Percentiles rank a stretch among this genome's conserved stretches.
Evolutionary conservation across 2,888 invertebrate species (phyloP).

Genomic region (Agrotis exclamationis): DNA sequence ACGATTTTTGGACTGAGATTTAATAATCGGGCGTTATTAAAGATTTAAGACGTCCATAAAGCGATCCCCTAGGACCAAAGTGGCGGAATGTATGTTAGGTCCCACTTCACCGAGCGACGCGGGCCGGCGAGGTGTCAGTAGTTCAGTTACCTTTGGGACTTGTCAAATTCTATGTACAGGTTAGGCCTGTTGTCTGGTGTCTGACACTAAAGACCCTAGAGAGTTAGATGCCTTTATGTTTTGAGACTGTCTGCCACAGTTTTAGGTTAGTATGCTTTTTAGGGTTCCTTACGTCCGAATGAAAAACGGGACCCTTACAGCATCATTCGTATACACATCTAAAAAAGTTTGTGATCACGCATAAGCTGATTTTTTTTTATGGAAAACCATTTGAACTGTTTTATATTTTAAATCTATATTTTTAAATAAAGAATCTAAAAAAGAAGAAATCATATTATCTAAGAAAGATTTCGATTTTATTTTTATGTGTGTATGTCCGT

Average conservation of each 20-base stretch:
- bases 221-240: not conserved
- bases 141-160: conserved; percentile 1
- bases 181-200: not conserved
- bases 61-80: not conserved
- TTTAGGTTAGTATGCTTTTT: not conserved
- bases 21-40: not conserved
- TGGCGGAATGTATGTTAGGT: not conserved
- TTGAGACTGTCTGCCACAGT: not conserved
- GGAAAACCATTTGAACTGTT: too few species aligned
- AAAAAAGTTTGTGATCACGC: too few species aligned
- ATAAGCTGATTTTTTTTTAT: too few species aligned
- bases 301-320: too few species aligned
- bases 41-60: not conserved
- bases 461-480: too few species aligned
- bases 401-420: too few species aligned
- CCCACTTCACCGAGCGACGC: not conserved
- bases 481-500: too few species aligned
- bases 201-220: not conserved
- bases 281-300: too few species aligned
- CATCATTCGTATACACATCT: too few species aligned
- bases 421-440: too few species aligned
- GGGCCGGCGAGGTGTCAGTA: conserved; percentile 1
- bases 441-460: too few species aligned
- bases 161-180: not conserved
- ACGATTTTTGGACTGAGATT: too few species aligned